Evolutionary conservation across 2,888 invertebrate genomes (phyloP).

Genomic region (Mythimna lalbum): DNA sequence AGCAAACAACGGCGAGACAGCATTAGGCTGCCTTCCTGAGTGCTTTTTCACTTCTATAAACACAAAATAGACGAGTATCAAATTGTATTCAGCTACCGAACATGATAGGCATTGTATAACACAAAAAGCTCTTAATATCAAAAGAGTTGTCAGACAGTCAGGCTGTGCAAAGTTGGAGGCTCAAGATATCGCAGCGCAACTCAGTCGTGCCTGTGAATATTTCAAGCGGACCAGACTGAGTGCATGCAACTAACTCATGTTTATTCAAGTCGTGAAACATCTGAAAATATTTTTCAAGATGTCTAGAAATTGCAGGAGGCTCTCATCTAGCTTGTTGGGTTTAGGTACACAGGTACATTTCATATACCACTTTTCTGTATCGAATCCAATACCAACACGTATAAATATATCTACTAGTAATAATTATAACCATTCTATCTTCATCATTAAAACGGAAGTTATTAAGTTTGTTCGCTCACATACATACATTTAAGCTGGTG

Average conservation of each 20-base stretch:
- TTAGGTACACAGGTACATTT: slow-evolving; percentile 6
- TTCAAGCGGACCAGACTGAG: slow-evolving; percentile 56
- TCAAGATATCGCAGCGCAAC: slow-evolving; percentile 32
- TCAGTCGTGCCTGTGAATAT: slow-evolving; percentile 68
- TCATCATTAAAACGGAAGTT: slow-evolving; percentile 42
- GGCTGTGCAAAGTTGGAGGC: slow-evolving; percentile 3
- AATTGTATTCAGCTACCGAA: slow-evolving; percentile 53
- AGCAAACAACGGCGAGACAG: slow-evolving; percentile 63
- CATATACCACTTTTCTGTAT: slow-evolving; percentile 10
- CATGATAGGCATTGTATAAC: slow-evolving; percentile 14
- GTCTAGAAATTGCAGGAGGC: slow-evolving; percentile 3
- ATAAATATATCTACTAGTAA: slow-evolving; percentile 23
- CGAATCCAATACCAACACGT: slow-evolving; percentile 29
- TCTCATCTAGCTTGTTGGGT: slow-evolving; percentile 1
- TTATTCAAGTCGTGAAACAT: slow-evolving; percentile 42
- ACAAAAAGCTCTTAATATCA: slow-evolving; percentile 9
- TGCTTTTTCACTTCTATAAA: slow-evolving; percentile 70
- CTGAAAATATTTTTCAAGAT: slow-evolving; percentile 15
- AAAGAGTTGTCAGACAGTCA: background rate
- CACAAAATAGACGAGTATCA: slow-evolving; percentile 68
- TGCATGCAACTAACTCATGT: slow-evolving; percentile 54
- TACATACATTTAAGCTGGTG: slow-evolving; percentile 13
- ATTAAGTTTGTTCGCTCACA: slow-evolving; percentile 24
- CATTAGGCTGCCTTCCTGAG: slow-evolving; percentile 59
- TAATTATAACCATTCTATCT: slow-evolving; percentile 33